Evolutionary conservation across 2,888 invertebrate genomes (phyloP).

Genomic region (Rhaphigaster nebulosa): DNA sequence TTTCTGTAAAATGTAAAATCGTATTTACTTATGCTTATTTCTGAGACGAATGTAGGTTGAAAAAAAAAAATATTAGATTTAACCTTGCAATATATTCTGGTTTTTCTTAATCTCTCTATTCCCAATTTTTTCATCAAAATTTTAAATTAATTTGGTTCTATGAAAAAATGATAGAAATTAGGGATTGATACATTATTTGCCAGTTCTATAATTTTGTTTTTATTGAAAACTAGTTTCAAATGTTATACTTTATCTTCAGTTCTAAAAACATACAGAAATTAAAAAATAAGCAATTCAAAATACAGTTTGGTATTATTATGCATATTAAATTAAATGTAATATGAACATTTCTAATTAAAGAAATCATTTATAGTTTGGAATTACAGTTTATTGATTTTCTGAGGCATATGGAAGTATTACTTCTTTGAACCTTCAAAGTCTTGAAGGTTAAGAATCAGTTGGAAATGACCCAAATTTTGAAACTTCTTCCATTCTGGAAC

Average conservation of each 20-base stretch:
- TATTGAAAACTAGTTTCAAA: no score
- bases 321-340: no score
- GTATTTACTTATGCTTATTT: neutral
- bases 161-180: no score
- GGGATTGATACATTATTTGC: no score
- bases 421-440: neutral
- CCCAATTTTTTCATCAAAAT: neutral
- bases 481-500: neutral
- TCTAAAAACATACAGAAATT: no score
- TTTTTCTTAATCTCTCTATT: neutral
- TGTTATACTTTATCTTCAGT: no score
- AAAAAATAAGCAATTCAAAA: no score
- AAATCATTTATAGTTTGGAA: no score
- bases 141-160: neutral
- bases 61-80: neutral
- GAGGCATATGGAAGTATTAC: neutral
- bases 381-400: no score
- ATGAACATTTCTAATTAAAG: no score
- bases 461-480: neutral
- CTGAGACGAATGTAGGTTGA: neutral
- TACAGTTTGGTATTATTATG: no score
- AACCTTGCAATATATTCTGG: neutral
- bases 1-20: neutral
- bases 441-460: neutral
- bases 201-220: no score